Evolutionary conservation across 92 coral and sea anemone genomes (phyloP).

Genomic region (Blastomussa wellsi): DNA sequence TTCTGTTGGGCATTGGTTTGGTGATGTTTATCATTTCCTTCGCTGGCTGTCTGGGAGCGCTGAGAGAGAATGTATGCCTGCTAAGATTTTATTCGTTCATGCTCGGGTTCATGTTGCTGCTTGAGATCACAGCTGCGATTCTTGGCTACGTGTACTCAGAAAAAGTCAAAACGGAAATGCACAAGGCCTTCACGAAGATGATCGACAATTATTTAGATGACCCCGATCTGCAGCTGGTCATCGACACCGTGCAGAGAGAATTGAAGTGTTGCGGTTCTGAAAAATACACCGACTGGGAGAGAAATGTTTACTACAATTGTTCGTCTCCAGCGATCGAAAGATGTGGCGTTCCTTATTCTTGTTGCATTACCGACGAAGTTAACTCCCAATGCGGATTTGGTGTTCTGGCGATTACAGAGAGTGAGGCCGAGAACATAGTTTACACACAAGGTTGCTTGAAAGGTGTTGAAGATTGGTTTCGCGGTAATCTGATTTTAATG

Average conservation of each 20-base stretch:
- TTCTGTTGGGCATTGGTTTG: conserved; percentile 73
- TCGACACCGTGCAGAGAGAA: conserved; percentile 82
- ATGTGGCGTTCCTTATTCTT: conserved; percentile 94
- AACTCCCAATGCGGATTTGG: conserved; percentile 93
- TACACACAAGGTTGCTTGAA: conserved; percentile 79
- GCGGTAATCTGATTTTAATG: conserved; percentile 70
- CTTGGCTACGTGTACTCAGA: conserved; percentile 81
- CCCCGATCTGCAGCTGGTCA: conserved; percentile 80
- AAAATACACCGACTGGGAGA: conserved; percentile 79
- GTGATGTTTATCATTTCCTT: conserved; percentile 80
- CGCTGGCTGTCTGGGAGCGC: conserved; percentile 92
- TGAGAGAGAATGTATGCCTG: conserved; percentile 89
- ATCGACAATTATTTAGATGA: conserved; percentile 86
- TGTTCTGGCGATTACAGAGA: conserved; percentile 50
- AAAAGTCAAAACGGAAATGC: conserved; percentile 71
- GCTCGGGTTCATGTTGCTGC: conserved; percentile 76
- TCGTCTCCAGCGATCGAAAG: conserved; percentile 78
- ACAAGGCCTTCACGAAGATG: conserved; percentile 72
- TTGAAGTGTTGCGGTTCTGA: conserved; percentile 89
- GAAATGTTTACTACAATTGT: conserved; percentile 86
- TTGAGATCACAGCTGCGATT: conserved; percentile 78
- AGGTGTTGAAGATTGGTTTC: conserved; percentile 88
- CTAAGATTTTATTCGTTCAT: conserved; percentile 72
- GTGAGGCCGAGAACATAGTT: conserved; percentile 56
- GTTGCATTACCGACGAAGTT: conserved; percentile 81